Evolutionary conservation across 2,797 vertebrate genomes (phyloP).

Genomic region (Poecile montanus): DNA sequence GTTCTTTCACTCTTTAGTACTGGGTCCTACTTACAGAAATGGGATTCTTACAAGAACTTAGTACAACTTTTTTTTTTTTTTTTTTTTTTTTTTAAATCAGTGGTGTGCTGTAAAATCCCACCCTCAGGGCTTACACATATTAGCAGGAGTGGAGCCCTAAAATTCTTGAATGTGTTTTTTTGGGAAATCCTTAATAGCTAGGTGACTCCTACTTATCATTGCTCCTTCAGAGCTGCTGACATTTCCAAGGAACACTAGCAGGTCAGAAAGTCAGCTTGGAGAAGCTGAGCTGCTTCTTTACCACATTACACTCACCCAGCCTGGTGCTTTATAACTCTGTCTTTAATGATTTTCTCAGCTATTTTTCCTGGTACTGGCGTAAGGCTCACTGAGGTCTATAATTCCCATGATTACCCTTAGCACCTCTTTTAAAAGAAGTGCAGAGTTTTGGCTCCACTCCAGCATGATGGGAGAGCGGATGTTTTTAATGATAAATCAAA

Average conservation of each 20-base stretch:
- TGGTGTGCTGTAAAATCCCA: not conserved
- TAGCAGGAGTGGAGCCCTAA: not conserved
- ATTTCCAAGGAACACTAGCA: conserved; percentile 65
- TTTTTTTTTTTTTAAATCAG: not conserved
- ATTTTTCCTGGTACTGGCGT: conserved; percentile 73
- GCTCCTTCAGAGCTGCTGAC: conserved; percentile 51
- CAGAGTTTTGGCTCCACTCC: conserved; percentile 63
- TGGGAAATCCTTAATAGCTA: not conserved
- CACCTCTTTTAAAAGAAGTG: conserved; percentile 68
- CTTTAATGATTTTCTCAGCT: conserved; percentile 71
- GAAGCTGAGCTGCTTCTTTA: conserved; percentile 64
- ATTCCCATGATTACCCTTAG: conserved; percentile 77
- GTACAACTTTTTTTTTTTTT: not conserved
- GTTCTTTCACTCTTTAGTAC: not conserved
- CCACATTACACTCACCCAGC: conserved; percentile 42
- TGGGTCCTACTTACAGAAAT: too few species aligned
- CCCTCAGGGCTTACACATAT: not conserved
- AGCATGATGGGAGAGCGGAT: conserved; percentile 46
- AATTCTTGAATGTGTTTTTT: not conserved
- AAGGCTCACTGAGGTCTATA: conserved; percentile 74
- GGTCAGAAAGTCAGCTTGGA: conserved; percentile 65
- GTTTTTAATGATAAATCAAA: conserved; percentile 68
- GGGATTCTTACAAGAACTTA: not conserved
- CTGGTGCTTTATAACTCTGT: conserved; percentile 74
- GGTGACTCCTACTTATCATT: conserved; percentile 5